Conservation (phyloP, 2,113 vertebrate species). For the Thinocorus orbignyianus region DNA sequence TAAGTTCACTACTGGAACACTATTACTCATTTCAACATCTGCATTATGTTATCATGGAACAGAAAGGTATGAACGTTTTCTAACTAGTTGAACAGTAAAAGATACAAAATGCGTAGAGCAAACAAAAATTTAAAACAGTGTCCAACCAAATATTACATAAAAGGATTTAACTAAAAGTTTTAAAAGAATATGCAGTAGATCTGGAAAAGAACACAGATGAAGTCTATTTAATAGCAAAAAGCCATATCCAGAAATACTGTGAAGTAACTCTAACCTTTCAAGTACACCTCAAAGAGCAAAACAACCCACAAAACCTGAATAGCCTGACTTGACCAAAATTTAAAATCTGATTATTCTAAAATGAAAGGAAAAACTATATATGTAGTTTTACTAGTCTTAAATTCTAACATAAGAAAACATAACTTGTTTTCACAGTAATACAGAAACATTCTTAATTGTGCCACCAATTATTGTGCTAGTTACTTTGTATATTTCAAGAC, state of each 20-base stretch:
- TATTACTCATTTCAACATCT: background rate
- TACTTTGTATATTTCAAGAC: background rate
- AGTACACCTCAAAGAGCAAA: background rate
- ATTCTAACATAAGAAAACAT: background rate
- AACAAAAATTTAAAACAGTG: background rate
- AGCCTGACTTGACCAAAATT: background rate
- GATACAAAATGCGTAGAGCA: background rate
- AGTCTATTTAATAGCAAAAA: background rate
- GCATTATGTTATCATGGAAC: background rate
- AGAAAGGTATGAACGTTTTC: background rate
- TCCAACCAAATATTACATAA: background rate
- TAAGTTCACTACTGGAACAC: background rate
- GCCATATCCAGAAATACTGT: background rate
- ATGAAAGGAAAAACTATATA: background rate
- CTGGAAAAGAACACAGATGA: background rate
- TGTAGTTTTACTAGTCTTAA: background rate
- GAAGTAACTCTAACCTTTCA: background rate
- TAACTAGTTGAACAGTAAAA: background rate
- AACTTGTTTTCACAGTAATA: background rate
- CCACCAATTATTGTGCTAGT: background rate
- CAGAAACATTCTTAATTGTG: background rate
- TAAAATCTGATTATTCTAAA: too few relatives aligned
- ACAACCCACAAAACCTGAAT: background rate
- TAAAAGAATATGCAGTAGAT: background rate
- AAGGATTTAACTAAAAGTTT: background rate